A percentile compares a stretch with the other conserved stretches of the same genome.
These are phyloP conservation scores for Tamias sibiricus DNA, from an alignment of 2,113 vertebrate genomes.

Conservation along the genomic window DNA sequence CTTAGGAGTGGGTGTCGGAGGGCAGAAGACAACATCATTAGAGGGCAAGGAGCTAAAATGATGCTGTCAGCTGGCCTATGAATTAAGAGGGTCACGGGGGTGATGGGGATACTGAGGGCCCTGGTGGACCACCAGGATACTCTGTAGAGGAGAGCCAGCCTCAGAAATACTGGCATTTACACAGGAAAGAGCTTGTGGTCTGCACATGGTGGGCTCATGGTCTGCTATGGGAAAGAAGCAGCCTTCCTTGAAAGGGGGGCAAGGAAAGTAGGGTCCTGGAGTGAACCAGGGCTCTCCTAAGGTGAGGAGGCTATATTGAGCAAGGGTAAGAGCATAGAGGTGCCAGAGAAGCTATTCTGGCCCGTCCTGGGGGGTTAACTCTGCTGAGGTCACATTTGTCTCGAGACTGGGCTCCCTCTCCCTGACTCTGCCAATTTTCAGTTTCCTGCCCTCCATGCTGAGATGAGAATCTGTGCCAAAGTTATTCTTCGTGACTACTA, in stretches of 20 bases:
- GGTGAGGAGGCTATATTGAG: neutral
- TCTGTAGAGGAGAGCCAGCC: neutral
- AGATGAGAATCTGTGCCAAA: neutral
- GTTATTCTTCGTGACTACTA: neutral
- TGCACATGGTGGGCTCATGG: neutral
- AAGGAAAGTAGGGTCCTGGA: neutral
- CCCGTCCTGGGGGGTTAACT: neutral
- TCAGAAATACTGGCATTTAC: neutral
- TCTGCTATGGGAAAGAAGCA: neutral
- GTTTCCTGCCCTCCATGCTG: neutral
- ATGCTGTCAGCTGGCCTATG: neutral
- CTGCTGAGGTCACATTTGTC: neutral
- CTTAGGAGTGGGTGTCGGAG: neutral
- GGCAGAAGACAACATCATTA: too few species aligned
- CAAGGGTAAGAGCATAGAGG: neutral
- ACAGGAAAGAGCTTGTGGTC: neutral
- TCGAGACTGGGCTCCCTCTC: neutral
- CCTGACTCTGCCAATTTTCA: neutral
- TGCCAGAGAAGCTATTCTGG: rapidly evolving
- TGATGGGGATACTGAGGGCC: too few species aligned
- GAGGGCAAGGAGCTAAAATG: neutral
- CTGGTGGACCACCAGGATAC: neutral
- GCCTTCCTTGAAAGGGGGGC: neutral
- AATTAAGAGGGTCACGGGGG: neutral
- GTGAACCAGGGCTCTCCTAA: too few species aligned